Conservation (phyloP, 2,888 invertebrate species). For the Tyria jacobaeae region DNA sequence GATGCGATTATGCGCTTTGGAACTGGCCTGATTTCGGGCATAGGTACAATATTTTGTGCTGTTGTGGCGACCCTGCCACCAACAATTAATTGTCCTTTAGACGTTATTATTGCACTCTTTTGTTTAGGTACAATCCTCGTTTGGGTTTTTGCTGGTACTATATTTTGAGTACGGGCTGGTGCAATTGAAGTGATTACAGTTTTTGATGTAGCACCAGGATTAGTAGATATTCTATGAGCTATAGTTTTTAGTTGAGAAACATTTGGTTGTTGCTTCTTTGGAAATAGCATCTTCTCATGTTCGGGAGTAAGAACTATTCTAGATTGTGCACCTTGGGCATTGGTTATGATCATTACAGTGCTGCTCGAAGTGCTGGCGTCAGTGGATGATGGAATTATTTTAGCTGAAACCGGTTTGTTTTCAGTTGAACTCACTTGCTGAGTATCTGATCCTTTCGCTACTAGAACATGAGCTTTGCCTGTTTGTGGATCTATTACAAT, state of each 20-base stretch:
- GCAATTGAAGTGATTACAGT: slow-evolving; percentile 56
- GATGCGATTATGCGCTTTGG: slow-evolving; percentile 69
- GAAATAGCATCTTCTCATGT: slow-evolving; percentile 87
- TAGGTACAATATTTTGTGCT: slow-evolving; percentile 79
- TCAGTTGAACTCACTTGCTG: slow-evolving; percentile 57
- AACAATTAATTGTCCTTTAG: slow-evolving; percentile 85
- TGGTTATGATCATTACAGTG: slow-evolving; percentile 89
- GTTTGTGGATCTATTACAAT: slow-evolving; percentile 82
- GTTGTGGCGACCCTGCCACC: slow-evolving; percentile 80
- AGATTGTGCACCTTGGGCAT: slow-evolving; percentile 87
- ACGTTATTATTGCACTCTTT: slow-evolving; percentile 85
- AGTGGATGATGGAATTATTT: slow-evolving; percentile 69
- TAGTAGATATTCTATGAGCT: slow-evolving; percentile 70
- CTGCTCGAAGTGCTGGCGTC: slow-evolving; percentile 74
- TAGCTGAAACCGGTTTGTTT: slow-evolving; percentile 76
- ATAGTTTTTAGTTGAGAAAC: slow-evolving; percentile 74
- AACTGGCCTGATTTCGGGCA: slow-evolving; percentile 75
- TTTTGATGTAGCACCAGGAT: slow-evolving; percentile 60
- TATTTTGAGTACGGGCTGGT: slow-evolving; percentile 40
- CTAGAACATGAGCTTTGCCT: slow-evolving; percentile 79
- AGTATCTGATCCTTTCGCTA: slow-evolving; percentile 68
- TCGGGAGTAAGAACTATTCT: slow-evolving; percentile 87
- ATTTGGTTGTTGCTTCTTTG: slow-evolving; percentile 80
- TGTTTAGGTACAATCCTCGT: slow-evolving; percentile 77
- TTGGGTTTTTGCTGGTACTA: slow-evolving; percentile 54